Evolutionary conservation across 2,113 vertebrate genomes (phyloP), one percentile per base, ranked within the genome.

Genomic region (Scatophagus argus): DNA sequence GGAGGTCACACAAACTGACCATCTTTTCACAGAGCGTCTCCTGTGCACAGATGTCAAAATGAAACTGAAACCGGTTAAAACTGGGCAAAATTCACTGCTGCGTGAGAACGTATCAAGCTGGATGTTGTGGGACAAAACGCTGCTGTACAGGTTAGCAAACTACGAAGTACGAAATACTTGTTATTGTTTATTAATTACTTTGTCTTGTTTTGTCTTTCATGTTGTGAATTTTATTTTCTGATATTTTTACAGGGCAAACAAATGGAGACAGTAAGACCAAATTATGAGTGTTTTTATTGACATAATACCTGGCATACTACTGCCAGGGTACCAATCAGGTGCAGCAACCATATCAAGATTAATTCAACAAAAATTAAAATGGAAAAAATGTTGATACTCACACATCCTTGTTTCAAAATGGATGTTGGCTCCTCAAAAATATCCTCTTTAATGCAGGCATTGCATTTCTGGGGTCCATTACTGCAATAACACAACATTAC

Each of bases 371-470:
- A 47, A 65, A 32, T 23, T 19, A 3, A 1, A 23, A 14, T 8
- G 27, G 13, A 52, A 25, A n/a, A 41, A 41, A 59, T 6, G 10
- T 27, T 32, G 1, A 77, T 76, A 93, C 97, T 96, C 90, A 99
- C 98, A 21, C 96, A 97, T 85, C 88, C 93, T 55, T 93, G 96
- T 89, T 98, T 96, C 80, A 99, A 85, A 86, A 98, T 93, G 0
- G 98, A 99, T 17, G 95, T 77, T 0, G 96, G 94, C 43, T 98
- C 98, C 88, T 99, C 98, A 1, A 97, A 99, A 49, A 99, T 96
- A 27, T 97, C 97, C 79, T 99, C 98, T 58, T 97, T 95, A 71
- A 97, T 96, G 46, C 98, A 99, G 56, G 96, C 97, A 12, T 95
- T 95, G 55, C 98, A 99, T 86, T 97, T 98, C 76, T 97, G 97